Percentiles rank a stretch among this genome's conserved stretches.
Conservation (phyloP, 2,888 invertebrate genomes). For the Slavum lentiscoides region DNA sequence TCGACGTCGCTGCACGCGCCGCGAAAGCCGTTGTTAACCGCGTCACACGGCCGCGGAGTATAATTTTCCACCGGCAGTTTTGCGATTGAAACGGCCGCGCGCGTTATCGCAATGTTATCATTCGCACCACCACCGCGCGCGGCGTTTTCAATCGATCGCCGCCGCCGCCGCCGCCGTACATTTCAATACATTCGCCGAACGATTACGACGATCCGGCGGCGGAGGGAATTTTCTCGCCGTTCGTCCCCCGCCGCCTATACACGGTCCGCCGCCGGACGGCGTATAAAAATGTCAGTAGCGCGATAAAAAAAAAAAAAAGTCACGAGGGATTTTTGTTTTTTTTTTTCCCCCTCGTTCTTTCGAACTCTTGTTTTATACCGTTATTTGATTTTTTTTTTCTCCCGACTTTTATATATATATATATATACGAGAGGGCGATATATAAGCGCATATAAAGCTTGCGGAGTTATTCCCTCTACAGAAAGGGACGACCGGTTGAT, state of each 20-base stretch:
- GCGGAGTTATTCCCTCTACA: constrained; percentile 45
- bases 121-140: neutral
- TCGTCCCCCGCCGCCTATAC: neutral
- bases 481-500: constrained; percentile 50
- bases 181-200: constrained; percentile 18
- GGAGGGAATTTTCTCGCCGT: neutral
- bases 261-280: no score
- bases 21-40: no score
- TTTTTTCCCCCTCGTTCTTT: constrained; percentile 19
- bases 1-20: no score
- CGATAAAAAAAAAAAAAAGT: constrained; percentile 35
- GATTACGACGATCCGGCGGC: neutral
- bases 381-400: constrained; percentile 48
- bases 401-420: neutral
- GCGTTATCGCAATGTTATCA: neutral
- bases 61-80: neutral
- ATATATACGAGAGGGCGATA: neutral
- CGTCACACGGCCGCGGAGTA: neutral
- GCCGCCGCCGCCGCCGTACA: no score
- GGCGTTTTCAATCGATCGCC: neutral
- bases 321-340: constrained; percentile 30
- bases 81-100: constrained; percentile 1
- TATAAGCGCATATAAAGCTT: constrained; percentile 23
- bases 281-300: constrained; percentile 32
- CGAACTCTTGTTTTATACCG: constrained; percentile 48